Evolutionary conservation across 2,888 invertebrate species (phyloP).

Genomic region (Luperina nickerlii): DNA sequence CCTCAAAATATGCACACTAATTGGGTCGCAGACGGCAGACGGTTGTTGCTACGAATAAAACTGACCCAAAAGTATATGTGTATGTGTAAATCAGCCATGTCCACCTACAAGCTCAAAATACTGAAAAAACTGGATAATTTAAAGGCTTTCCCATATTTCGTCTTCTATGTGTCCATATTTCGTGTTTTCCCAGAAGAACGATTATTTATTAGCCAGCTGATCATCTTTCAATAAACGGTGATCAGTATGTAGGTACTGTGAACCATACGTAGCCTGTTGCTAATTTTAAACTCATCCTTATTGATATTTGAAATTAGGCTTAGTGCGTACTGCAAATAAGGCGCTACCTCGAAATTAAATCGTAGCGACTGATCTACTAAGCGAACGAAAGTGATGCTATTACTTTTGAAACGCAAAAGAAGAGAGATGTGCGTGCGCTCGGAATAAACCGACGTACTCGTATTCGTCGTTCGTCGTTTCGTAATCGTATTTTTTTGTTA

Average conservation of each 20-base stretch:
- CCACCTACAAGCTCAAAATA: neutral
- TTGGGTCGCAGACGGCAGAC: conserved; percentile 31
- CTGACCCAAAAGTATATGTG: neutral
- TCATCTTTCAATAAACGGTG: neutral
- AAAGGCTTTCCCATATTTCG: no score
- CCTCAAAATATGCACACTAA: conserved; percentile 31
- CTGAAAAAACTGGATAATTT: no score
- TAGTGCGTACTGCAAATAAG: neutral
- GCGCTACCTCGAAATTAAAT: no score
- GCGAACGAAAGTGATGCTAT: no score
- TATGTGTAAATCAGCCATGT: neutral
- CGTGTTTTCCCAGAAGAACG: neutral
- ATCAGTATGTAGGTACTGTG: neutral
- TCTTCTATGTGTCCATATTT: neutral
- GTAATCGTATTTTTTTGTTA: no score
- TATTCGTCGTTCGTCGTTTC: no score
- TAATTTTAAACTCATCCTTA: neutral
- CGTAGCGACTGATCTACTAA: no score
- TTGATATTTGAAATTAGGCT: neutral
- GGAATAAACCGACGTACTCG: no score
- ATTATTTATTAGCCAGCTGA: neutral
- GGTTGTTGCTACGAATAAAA: conserved; percentile 1
- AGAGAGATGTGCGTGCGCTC: no score
- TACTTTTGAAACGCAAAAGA: no score
- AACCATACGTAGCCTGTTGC: neutral